Conservation (phyloP, 30 jellyfish, hydroid and myxozoan species). For the Mastigias papua region DNA sequence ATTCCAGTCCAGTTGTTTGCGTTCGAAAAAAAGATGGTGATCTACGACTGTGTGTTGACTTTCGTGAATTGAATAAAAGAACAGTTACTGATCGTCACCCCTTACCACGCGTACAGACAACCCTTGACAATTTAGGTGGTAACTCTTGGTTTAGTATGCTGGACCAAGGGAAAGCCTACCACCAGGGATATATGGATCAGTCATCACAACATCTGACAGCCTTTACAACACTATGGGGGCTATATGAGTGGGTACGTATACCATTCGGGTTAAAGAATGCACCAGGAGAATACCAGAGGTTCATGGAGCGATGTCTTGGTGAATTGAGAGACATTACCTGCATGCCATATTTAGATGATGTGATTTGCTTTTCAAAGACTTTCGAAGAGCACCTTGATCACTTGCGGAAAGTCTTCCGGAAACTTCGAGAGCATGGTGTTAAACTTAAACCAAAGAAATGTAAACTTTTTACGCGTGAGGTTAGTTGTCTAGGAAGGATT, state of each 20-base stretch:
- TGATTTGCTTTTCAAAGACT: conserved; percentile 28
- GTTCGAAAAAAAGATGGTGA: conserved; percentile 45
- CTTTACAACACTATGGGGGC: conserved; percentile 66
- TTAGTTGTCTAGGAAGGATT: conserved; percentile 17
- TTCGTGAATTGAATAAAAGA: conserved; percentile 32
- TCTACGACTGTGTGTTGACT: conserved; percentile 60
- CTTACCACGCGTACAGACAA: conserved; percentile 34
- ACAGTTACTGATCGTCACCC: conserved; percentile 72
- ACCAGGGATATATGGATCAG: conserved; percentile 59
- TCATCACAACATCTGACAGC: conserved; percentile 48
- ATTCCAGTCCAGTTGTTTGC: conserved; percentile 57
- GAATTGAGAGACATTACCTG: conserved; percentile 27
- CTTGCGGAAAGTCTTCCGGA: conserved; percentile 3
- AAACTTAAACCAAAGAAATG: conserved; percentile 49
- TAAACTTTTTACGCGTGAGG: background rate
- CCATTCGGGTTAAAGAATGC: conserved; percentile 74
- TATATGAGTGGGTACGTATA: conserved; percentile 69
- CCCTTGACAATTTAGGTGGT: conserved; percentile 56
- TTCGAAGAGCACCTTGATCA: conserved; percentile 42
- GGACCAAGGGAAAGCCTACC: conserved; percentile 65
- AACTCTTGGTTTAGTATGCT: conserved; percentile 62
- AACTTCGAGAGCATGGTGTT: conserved; percentile 30
- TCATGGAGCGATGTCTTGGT: conserved; percentile 49
- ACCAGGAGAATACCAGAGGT: conserved; percentile 72
- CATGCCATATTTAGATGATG: conserved; percentile 32